A percentile compares a stretch with the other conserved stretches of the same genome.
phyloP scores from a whole-genome alignment of 2,888 invertebrate genomes.

The Hololepta plana region DNA sequence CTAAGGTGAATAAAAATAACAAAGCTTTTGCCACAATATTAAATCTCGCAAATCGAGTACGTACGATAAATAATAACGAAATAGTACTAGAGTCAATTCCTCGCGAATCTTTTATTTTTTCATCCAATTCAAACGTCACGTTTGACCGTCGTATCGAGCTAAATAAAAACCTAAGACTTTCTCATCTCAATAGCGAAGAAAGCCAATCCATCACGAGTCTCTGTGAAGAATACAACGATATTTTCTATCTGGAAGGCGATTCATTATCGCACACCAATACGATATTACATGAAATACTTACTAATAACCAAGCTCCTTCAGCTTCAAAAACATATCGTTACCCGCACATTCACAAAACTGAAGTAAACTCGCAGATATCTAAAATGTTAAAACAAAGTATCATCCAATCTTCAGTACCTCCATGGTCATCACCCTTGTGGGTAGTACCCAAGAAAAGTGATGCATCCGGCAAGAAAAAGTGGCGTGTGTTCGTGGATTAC shows the following conservation, averaged over 20 bases:
- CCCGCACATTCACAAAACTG: constrained; percentile 17
- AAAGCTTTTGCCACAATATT: no score
- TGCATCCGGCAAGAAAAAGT: constrained; percentile 14
- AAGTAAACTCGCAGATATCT: constrained; percentile 17
- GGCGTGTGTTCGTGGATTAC: constrained; percentile 21
- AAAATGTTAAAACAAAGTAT: constrained; percentile 15
- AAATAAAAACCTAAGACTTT: no score
- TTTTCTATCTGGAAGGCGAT: constrained; percentile 1
- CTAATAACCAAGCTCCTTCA: constrained; percentile 14
- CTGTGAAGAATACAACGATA: constrained; percentile 1
- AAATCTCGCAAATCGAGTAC: no score
- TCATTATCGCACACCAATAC: not conserved
- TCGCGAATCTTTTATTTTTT: no score
- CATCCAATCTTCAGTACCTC: constrained; percentile 12
- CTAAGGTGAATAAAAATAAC: no score
- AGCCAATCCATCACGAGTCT: constrained; percentile 13
- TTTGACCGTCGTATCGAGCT: no score
- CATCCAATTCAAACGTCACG: no score
- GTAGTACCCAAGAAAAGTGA: constrained; percentile 19
- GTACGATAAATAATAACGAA: no score
- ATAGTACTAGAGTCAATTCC: no score
- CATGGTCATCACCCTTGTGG: constrained; percentile 14
- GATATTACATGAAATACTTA: constrained; percentile 17
- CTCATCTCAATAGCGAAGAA: no score
- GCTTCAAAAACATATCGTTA: constrained; percentile 19